These are phyloP conservation scores for Tor tambroides DNA, from an alignment of 2,113 vertebrate genomes.

Conservation along the genomic window DNA sequence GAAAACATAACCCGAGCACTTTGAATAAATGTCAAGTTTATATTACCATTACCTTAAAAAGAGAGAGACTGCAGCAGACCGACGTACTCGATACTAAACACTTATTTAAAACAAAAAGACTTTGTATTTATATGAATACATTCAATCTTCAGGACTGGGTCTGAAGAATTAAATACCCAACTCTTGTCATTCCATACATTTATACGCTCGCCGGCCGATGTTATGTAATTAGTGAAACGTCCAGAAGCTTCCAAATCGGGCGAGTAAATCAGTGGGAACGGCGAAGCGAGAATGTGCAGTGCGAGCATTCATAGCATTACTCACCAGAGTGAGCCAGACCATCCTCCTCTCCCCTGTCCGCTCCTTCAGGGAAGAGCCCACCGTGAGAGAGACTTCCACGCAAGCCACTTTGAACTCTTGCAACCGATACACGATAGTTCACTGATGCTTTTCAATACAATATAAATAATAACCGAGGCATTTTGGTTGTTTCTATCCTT, in stretches of 20 bases:
- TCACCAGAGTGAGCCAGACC: slow-evolving; percentile 71
- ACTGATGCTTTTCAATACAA: background rate
- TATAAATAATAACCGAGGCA: background rate
- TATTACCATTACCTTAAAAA: background rate
- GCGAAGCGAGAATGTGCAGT: slow-evolving; percentile 5
- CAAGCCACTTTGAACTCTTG: background rate
- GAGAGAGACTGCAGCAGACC: too few relatives aligned
- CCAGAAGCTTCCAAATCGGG: slow-evolving; percentile 10
- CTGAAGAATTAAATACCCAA: background rate
- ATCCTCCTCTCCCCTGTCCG: slow-evolving; percentile 46
- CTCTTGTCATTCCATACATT: background rate
- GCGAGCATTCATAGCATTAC: slow-evolving; percentile 62
- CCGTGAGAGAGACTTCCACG: background rate
- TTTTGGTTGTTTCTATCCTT: slow-evolving; percentile 2
- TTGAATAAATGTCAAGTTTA: background rate
- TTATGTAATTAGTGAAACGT: slow-evolving; percentile 18
- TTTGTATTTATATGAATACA: background rate
- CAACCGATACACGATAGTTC: background rate
- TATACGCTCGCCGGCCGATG: background rate
- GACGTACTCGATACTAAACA: background rate
- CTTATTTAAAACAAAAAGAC: background rate
- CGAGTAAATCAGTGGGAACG: background rate
- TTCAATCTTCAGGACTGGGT: background rate
- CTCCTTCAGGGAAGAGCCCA: slow-evolving; percentile 25
- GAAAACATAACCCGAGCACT: too few relatives aligned